phyloP scores from a whole-genome alignment of 2,113 vertebrate species.

The Mus pahari region DNA sequence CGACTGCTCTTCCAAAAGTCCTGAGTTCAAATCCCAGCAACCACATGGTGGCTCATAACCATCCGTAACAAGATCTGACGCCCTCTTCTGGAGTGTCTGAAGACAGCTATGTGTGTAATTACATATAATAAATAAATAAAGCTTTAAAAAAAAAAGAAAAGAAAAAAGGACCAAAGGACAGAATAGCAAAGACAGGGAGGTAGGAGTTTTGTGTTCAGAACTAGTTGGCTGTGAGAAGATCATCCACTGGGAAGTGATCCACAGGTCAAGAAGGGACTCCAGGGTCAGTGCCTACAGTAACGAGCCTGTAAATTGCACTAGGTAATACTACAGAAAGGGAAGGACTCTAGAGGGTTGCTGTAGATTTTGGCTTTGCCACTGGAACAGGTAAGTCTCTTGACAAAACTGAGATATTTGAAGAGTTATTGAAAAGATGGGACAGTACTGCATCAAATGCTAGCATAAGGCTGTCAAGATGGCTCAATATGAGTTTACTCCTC shows the following conservation, averaged over 20 bases:
- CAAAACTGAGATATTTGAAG: constrained; percentile 27
- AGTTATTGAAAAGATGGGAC: neutral
- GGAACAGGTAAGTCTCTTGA: constrained; percentile 30
- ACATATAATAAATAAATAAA: too few relatives aligned
- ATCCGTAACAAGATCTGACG: too few relatives aligned
- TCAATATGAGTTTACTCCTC: neutral
- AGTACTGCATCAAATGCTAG: neutral
- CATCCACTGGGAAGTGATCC: neutral
- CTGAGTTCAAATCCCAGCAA: too few relatives aligned
- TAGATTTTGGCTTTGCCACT: neutral
- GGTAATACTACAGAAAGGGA: neutral
- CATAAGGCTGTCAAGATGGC: too few relatives aligned
- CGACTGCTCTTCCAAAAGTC: too few relatives aligned
- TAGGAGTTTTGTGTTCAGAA: neutral
- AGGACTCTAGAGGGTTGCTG: constrained; percentile 15
- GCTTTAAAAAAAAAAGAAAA: too few relatives aligned
- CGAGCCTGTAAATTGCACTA: neutral
- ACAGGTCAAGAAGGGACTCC: neutral
- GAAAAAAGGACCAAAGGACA: neutral
- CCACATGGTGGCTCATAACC: too few relatives aligned
- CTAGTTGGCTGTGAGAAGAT: neutral
- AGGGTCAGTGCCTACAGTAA: neutral
- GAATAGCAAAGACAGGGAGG: constrained; percentile 19
- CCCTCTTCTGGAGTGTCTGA: too few relatives aligned
- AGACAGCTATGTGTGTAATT: too few relatives aligned